A percentile compares a stretch with the other conserved stretches of the same genome.
phyloP scores from a whole-genome alignment of 2,888 invertebrate species.

The Parnassius orleans region DNA sequence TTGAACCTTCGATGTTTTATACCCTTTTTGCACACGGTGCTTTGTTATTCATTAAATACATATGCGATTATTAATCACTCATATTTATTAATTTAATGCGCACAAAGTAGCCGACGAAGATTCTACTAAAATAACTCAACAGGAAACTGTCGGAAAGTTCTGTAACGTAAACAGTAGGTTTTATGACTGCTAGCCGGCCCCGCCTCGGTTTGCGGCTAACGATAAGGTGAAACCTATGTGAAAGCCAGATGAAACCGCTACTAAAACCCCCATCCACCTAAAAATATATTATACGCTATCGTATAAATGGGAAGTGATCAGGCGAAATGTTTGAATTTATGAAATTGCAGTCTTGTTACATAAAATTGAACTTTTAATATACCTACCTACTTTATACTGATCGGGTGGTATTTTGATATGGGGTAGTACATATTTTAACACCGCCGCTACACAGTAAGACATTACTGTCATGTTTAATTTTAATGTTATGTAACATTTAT shows the following conservation, averaged over 20 bases:
- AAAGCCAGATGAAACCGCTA: neutral
- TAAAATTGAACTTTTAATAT: neutral
- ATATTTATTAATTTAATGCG: no score
- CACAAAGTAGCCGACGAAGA: no score
- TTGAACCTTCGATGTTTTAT: no score
- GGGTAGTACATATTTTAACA: no score
- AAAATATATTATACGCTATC: slow-evolving; percentile 6
- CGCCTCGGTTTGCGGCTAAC: slow-evolving; percentile 2
- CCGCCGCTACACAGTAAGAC: no score
- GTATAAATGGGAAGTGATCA: slow-evolving; percentile 5
- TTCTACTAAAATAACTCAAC: slow-evolving; percentile 1
- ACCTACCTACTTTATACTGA: no score
- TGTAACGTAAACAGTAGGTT: slow-evolving; percentile 9
- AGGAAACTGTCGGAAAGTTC: slow-evolving; percentile 9
- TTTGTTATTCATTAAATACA: no score
- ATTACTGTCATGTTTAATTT: no score
- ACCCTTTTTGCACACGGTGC: no score
- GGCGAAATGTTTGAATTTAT: slow-evolving; percentile 5
- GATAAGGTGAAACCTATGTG: slow-evolving; percentile 1
- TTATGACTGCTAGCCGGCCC: slow-evolving; percentile 4
- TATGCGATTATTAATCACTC: no score
- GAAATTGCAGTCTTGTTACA: neutral
- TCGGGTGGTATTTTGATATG: no score
- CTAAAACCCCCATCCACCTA: neutral
- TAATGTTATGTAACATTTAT: no score